Conservation (phyloP, 2,888 invertebrate species). For the Drepanosiphum platanoidis region DNA sequence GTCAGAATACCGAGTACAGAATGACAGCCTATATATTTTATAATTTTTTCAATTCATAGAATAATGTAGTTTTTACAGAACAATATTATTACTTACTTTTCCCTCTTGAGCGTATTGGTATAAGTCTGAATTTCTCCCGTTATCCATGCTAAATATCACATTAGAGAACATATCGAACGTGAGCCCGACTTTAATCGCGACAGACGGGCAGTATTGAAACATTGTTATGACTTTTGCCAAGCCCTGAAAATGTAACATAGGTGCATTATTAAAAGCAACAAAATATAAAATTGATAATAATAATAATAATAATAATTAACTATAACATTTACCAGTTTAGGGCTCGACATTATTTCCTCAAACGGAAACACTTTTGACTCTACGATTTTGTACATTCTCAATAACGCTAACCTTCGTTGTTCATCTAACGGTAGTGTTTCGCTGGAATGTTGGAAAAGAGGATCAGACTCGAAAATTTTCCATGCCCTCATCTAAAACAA, state of each 20-base stretch:
- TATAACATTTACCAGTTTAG: slow-evolving; percentile 65
- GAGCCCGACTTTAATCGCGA: slow-evolving; percentile 67
- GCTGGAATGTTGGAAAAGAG: slow-evolving; percentile 70
- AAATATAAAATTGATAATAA: too few species aligned
- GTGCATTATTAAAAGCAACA: too few species aligned
- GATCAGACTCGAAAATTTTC: slow-evolving; percentile 72
- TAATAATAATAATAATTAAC: background rate
- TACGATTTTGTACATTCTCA: slow-evolving; percentile 74
- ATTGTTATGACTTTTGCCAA: slow-evolving; percentile 64
- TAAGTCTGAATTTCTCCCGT: slow-evolving; percentile 68
- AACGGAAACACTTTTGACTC: slow-evolving; percentile 74
- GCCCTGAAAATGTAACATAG: slow-evolving; percentile 63
- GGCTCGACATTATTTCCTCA: slow-evolving; percentile 68
- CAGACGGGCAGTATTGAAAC: slow-evolving; percentile 67
- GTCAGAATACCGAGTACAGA: too few species aligned
- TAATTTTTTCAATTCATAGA: too few species aligned
- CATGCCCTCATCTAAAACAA: slow-evolving; percentile 71
- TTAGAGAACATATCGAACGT: slow-evolving; percentile 69
- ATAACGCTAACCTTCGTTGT: slow-evolving; percentile 71
- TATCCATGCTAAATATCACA: slow-evolving; percentile 69
- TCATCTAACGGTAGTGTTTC: slow-evolving; percentile 71
- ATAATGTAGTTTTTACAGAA: too few species aligned
- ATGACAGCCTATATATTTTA: too few species aligned
- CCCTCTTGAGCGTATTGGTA: slow-evolving; percentile 74
- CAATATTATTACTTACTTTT: slow-evolving; percentile 74